These are phyloP conservation scores for Leuciscus waleckii DNA, from an alignment of 2,797 vertebrate genomes.

Conservation along the genomic window DNA sequence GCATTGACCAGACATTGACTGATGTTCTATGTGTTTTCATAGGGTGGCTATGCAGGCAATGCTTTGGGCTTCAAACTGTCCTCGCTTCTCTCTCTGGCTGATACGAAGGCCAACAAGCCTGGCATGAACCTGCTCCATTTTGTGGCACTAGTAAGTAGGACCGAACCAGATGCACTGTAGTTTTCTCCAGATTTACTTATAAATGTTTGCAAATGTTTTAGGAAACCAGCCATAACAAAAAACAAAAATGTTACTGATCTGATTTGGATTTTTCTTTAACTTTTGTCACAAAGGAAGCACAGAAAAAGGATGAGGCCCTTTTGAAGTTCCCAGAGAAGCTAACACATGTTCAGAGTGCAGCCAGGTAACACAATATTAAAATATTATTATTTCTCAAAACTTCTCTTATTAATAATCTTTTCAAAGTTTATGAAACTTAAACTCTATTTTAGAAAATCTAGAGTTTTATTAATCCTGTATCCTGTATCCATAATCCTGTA, in stretches of 20 bases:
- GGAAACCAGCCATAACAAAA: not conserved
- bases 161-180: not conserved
- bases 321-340: conserved; percentile 93
- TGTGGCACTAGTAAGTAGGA: conserved; percentile 89
- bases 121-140: conserved; percentile 98
- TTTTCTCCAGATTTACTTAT: not conserved
- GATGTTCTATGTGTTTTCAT: conserved; percentile 57
- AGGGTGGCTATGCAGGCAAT: conserved; percentile 97
- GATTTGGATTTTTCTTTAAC: conserved; percentile 40
- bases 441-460: not conserved
- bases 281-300: conserved; percentile 87
- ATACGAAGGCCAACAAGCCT: conserved; percentile 98
- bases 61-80: conserved; percentile 98
- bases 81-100: conserved; percentile 93
- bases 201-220: not conserved
- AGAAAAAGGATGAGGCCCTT: conserved; percentile 92
- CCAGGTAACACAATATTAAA: conserved; percentile 79
- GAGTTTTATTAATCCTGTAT: not conserved
- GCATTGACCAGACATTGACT: conserved; percentile 23
- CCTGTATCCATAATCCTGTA: not conserved
- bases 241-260: not conserved
- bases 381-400: not conserved
- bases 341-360: conserved; percentile 87
- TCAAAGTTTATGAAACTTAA: not conserved
- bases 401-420: not conserved